A percentile compares a stretch with the other conserved stretches of the same genome.
Conservation (phyloP, 2,888 invertebrate species). For the Parelbella ahira region DNA sequence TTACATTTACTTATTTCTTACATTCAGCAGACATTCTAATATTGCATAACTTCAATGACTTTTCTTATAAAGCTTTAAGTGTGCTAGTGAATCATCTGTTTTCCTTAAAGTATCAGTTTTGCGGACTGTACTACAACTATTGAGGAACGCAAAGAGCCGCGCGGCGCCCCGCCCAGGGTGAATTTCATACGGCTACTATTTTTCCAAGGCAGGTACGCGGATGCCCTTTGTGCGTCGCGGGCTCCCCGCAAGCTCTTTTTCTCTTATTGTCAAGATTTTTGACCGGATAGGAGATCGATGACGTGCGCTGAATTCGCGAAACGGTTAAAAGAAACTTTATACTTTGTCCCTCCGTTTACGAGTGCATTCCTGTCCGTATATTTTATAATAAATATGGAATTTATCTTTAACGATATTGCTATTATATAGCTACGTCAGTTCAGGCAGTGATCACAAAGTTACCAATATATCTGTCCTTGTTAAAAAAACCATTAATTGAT, state of each 20-base stretch:
- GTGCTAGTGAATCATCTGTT: not conserved
- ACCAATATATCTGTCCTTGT: too few relatives aligned
- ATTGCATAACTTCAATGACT: too few relatives aligned
- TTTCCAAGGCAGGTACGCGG: slow-evolving; percentile 44
- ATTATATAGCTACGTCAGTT: too few relatives aligned
- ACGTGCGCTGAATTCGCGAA: slow-evolving; percentile 45
- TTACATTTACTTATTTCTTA: too few relatives aligned
- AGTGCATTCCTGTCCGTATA: too few relatives aligned
- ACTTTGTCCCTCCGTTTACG: too few relatives aligned
- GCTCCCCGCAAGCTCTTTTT: slow-evolving; percentile 46
- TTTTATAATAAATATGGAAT: too few relatives aligned
- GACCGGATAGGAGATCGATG: slow-evolving; percentile 54
- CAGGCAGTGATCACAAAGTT: too few relatives aligned
- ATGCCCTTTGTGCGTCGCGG: slow-evolving; percentile 47
- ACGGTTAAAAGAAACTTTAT: slow-evolving; percentile 26
- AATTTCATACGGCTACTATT: slow-evolving; percentile 44
- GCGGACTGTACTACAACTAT: slow-evolving; percentile 35
- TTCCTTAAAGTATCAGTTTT: slow-evolving; percentile 27
- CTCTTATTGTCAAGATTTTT: slow-evolving; percentile 55
- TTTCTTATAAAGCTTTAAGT: too few relatives aligned
- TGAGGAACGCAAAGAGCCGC: slow-evolving; percentile 33
- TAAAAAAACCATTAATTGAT: too few relatives aligned
- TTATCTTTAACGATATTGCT: too few relatives aligned
- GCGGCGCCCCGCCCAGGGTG: slow-evolving; percentile 28
- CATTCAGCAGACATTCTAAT: too few relatives aligned